Percentiles rank a stretch among this genome's conserved stretches.
phyloP scores from a whole-genome alignment of 2,113 vertebrate species.

The Boulengeromyrus knoepffleri region DNA sequence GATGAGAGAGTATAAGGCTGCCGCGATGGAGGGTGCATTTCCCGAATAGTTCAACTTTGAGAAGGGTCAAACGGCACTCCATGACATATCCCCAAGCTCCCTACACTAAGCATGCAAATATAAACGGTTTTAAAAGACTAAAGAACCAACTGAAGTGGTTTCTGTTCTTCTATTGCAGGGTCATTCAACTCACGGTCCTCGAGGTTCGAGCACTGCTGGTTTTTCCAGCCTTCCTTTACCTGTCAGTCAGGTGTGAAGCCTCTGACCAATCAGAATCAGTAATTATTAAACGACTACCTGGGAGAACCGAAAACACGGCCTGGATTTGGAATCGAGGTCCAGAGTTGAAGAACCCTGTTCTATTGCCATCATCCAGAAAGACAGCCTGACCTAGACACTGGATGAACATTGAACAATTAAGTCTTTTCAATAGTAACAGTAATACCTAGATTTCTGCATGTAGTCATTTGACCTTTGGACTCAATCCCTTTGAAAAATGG shows the following conservation, averaged over 20 bases:
- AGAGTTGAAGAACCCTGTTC: background rate
- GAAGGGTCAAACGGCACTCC: background rate
- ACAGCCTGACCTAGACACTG: background rate
- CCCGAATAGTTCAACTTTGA: background rate
- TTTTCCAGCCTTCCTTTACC: no score
- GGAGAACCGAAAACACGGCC: no score
- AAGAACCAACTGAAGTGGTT: background rate
- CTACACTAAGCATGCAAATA: background rate
- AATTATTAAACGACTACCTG: no score
- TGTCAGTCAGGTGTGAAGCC: no score
- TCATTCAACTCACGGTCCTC: no score
- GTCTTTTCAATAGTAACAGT: rapidly evolving
- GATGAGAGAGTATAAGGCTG: background rate
- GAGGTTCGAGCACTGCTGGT: no score
- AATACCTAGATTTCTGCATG: background rate
- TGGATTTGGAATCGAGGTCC: no score
- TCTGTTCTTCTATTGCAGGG: background rate
- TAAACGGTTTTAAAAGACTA: background rate
- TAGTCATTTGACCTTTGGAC: constrained; percentile 15
- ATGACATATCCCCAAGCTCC: background rate
- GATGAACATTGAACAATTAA: background rate
- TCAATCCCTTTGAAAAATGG: constrained; percentile 14
- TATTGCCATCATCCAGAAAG: background rate
- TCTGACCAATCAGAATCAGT: no score
- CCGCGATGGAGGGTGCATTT: background rate